Conservation (phyloP, 2,797 vertebrate genomes). For the Urocyon cinereoargenteus region DNA sequence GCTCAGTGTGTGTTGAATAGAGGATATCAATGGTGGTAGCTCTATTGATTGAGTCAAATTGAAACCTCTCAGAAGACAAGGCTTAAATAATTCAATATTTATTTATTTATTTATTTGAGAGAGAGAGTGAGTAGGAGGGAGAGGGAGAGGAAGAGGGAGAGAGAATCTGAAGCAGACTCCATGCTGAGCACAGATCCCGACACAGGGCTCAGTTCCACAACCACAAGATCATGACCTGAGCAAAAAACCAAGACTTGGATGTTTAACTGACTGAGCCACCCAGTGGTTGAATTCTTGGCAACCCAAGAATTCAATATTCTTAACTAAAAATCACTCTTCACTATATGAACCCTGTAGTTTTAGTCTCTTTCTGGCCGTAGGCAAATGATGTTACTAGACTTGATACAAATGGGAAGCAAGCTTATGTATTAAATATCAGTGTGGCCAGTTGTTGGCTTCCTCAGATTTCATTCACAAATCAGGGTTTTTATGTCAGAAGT, state of each 20-base stretch:
- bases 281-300: too few relatives aligned
- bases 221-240: background rate
- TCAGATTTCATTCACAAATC: background rate
- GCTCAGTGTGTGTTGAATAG: background rate
- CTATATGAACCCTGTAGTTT: background rate
- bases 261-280: background rate
- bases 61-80: background rate
- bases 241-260: background rate
- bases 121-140: background rate
- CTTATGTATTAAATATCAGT: background rate
- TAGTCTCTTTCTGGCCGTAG: background rate
- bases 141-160: background rate
- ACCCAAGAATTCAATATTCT: background rate
- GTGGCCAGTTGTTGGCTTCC: background rate
- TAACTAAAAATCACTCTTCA: background rate
- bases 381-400: constrained; percentile 17
- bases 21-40: background rate
- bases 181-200: background rate
- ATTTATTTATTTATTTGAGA: background rate
- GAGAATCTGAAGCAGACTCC: background rate
- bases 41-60: background rate
- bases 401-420: background rate
- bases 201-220: too few relatives aligned
- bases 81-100: background rate
- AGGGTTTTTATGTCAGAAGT: background rate